Conservation (phyloP, 2,797 vertebrate genomes). For the Lophius americanus region DNA sequence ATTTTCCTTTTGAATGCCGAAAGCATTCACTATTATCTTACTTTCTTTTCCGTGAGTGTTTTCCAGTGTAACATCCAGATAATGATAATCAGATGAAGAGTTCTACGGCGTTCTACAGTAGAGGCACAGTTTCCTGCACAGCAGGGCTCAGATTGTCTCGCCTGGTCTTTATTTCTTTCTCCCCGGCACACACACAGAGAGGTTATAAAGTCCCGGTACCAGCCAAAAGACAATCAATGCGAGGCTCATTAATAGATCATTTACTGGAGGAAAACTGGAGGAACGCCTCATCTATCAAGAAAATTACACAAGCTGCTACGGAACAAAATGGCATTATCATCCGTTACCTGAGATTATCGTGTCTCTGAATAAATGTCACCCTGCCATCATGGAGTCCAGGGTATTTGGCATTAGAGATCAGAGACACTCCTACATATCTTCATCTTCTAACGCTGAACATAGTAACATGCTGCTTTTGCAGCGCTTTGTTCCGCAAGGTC, state of each 20-base stretch:
- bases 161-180: conserved; percentile 5
- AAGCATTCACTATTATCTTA: too few species aligned
- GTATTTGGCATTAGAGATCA: not conserved
- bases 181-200: not conserved
- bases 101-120: not conserved
- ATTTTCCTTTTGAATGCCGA: too few species aligned
- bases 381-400: not conserved
- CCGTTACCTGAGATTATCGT: conserved; percentile 29
- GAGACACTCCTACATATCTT: not conserved
- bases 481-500: not conserved
- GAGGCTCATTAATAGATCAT: conserved; percentile 49
- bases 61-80: too few species aligned
- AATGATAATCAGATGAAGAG: too few species aligned
- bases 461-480: not conserved
- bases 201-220: conserved; percentile 9
- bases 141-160: not conserved
- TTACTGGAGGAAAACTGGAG: conserved; percentile 28
- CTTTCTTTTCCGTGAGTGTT: too few species aligned
- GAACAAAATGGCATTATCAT: conserved; percentile 34
- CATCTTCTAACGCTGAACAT: not conserved
- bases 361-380: conserved; percentile 14
- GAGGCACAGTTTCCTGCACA: not conserved
- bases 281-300: conserved; percentile 28
- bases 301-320: not conserved
- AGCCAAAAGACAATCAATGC: conserved; percentile 28